phyloP scores from a whole-genome alignment of 2,113 vertebrate species.

The Varanus komodoensis region DNA sequence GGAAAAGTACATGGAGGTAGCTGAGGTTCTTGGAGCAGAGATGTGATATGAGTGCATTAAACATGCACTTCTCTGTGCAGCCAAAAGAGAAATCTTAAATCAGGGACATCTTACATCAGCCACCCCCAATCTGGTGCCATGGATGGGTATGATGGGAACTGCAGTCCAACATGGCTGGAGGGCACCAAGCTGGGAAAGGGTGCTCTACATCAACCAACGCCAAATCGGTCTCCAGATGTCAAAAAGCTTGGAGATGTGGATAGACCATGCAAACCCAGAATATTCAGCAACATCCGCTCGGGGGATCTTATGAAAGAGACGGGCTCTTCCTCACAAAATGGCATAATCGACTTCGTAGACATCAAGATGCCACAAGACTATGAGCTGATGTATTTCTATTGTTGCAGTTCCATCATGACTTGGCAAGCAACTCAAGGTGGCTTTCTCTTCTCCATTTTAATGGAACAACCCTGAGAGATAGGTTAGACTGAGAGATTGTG shows the following conservation, averaged over 20 bases:
- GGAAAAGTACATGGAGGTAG: neutral
- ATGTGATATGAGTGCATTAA: neutral
- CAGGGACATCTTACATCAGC: neutral
- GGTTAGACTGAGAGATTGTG: no score
- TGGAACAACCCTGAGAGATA: no score
- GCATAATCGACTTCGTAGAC: neutral
- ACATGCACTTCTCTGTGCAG: neutral
- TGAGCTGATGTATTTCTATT: no score
- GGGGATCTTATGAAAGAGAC: neutral
- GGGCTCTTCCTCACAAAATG: neutral
- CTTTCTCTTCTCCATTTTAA: no score
- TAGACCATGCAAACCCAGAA: neutral
- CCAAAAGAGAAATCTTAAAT: neutral
- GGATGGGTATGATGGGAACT: no score
- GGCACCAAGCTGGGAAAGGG: no score
- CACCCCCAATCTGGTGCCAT: neutral
- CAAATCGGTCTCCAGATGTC: neutral
- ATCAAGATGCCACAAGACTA: neutral
- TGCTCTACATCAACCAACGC: neutral
- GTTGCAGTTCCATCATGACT: no score
- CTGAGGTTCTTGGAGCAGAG: neutral
- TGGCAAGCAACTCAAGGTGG: no score
- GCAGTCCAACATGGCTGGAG: no score
- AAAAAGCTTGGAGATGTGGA: neutral
- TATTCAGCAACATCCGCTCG: neutral